A percentile compares a stretch with the other conserved stretches of the same genome.
Evolutionary conservation across 2,888 invertebrate species (phyloP).

Genomic region (Dinocampus coccinellae): DNA sequence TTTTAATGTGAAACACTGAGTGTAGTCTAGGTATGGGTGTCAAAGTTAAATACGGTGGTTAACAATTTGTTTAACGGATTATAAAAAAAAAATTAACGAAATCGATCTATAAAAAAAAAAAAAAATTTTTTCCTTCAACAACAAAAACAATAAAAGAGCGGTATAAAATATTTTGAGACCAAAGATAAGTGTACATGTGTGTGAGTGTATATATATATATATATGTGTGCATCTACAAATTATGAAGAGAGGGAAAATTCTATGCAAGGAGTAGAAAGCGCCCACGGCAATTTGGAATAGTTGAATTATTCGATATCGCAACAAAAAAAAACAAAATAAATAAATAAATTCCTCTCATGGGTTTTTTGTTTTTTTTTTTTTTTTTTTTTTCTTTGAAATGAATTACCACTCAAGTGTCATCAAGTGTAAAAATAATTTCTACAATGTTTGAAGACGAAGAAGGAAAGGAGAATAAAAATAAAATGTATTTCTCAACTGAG

Average conservation of each 20-base stretch:
- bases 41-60: background rate
- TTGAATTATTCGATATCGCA: background rate
- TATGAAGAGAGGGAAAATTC: background rate
- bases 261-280: background rate
- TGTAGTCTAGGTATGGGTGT: background rate
- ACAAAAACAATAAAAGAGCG: background rate
- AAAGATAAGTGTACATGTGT: background rate
- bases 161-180: background rate
- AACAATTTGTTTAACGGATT: background rate
- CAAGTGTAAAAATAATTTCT: too few relatives aligned
- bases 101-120: too few relatives aligned
- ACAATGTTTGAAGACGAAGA: too few relatives aligned
- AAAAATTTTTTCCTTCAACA: background rate
- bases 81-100: too few relatives aligned
- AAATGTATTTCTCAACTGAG: too few relatives aligned
- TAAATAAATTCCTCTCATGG: too few relatives aligned
- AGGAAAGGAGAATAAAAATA: too few relatives aligned
- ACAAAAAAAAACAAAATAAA: background rate
- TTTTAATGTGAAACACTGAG: background rate
- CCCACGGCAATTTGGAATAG: background rate
- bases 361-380: too few relatives aligned
- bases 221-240: background rate
- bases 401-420: background rate
- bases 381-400: too few relatives aligned
- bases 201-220: background rate